These are phyloP conservation scores for Enhydra lutris DNA, from an alignment of 2,113 vertebrate genomes.

Conservation along the genomic window DNA sequence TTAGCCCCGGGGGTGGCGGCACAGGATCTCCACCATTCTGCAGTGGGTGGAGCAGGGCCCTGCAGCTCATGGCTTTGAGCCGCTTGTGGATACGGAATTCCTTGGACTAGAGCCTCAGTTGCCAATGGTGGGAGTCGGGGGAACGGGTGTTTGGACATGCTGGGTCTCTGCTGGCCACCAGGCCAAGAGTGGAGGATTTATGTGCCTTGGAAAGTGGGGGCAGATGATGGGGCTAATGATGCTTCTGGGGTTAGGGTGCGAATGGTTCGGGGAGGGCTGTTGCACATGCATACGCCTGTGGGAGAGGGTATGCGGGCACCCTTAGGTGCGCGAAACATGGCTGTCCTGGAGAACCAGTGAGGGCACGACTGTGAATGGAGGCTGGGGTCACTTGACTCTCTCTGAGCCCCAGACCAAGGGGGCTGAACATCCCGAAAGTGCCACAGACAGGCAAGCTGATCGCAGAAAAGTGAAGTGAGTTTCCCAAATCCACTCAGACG, in stretches of 20 bases:
- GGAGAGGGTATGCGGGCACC: rapidly evolving
- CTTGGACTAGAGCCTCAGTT: rapidly evolving
- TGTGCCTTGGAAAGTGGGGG: background rate
- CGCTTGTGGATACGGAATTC: background rate
- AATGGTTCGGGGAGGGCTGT: rapidly evolving
- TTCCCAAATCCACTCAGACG: background rate
- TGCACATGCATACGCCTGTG: rapidly evolving
- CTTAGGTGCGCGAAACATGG: rapidly evolving
- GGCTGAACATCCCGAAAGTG: background rate
- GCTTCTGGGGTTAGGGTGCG: background rate
- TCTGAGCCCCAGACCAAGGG: background rate
- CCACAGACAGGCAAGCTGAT: background rate
- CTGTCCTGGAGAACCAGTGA: background rate
- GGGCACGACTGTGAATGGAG: rapidly evolving
- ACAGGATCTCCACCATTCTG: rapidly evolving
- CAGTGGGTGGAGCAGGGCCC: rapidly evolving
- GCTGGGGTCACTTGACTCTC: no score
- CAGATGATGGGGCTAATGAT: rapidly evolving
- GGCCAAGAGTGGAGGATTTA: background rate
- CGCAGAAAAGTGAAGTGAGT: background rate
- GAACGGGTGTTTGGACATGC: rapidly evolving
- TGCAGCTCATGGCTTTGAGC: background rate
- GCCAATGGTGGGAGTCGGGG: rapidly evolving
- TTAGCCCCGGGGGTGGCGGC: rapidly evolving
- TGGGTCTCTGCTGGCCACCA: background rate